phyloP scores from a whole-genome alignment of 2,113 vertebrate species.

The Saguinus imperator region DNA sequence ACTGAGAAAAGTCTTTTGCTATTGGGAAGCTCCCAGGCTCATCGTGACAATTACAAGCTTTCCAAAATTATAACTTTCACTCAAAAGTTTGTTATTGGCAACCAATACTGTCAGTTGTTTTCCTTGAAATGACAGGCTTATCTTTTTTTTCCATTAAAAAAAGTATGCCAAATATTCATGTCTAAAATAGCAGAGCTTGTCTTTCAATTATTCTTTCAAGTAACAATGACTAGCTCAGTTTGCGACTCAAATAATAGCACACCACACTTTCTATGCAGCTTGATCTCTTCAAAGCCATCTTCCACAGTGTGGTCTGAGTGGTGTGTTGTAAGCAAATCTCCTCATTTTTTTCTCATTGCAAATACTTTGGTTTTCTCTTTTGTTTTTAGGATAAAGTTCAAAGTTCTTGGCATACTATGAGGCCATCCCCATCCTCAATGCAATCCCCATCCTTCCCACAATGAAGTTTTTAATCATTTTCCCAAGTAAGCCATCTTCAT shows the following conservation, averaged over 20 bases:
- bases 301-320: background rate
- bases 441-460: background rate
- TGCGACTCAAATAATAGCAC: background rate
- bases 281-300: background rate
- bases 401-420: background rate
- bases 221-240: background rate
- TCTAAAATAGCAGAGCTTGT: background rate
- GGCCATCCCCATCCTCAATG: background rate
- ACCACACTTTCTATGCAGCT: fast-evolving
- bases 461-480: background rate
- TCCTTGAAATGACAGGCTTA: background rate
- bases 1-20: background rate
- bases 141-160: background rate
- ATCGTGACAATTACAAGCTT: background rate
- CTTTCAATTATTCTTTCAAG: background rate
- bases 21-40: background rate
- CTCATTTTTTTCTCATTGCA: background rate
- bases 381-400: background rate
- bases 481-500: background rate
- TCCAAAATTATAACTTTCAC: background rate
- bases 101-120: background rate
- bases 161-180: background rate
- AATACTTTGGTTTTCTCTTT: background rate
- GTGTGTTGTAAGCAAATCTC: background rate
- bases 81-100: background rate